Base-by-base conservation (phyloP, 2,797 vertebrate genomes). In the Diglossa cyanea region DNA sequence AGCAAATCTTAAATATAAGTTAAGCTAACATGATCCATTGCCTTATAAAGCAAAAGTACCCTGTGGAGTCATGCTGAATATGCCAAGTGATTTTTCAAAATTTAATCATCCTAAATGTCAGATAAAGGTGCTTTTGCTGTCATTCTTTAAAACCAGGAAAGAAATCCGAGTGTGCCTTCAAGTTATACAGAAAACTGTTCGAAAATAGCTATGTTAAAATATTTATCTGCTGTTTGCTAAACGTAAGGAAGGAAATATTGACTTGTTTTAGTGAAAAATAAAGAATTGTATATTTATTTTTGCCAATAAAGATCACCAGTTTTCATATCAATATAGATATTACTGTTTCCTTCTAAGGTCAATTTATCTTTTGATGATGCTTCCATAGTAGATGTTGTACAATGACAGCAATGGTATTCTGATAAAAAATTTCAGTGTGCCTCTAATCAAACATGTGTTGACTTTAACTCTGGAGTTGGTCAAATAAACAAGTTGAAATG, bases 101-200 rank as follows among this genome's bases (percentile, higher is more conserved):
- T 99, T 97, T 98, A 99, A 99, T 99, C 98, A 98, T 98, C 97
- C 96, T 98, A 98, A 98, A 97, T 98, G 98, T 98, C 97, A 97
- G 95, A 98, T 97, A 98, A 98, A 98, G 97, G 97, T 97, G 98
- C 98, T 98, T 99, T 99, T 97, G 98, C 97, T 98, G 98, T 99
- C 98, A 99, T 98, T 99, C 97, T 98, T 97, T 97, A 98, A 97
- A 98, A 98, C 65, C 31, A 90, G 80, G 54, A 42, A 94, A 97
- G 90, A 97, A 95, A 95, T 62, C 85, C 39, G 13, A 88, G n/a
- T 9, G 48, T 95, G 85, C 94, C 88, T 97, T 93, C 86, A 95
- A 96, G 90, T 98, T 91, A 96, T 45, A 97, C 58, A 96, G 82
- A 96, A 97, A 61, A 53, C 37, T 93, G 79, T 62, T 96, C 31